phyloP scores from a whole-genome alignment of 1,140 invertebrate genomes.

The Aphelenchoides fujianensis region DNA sequence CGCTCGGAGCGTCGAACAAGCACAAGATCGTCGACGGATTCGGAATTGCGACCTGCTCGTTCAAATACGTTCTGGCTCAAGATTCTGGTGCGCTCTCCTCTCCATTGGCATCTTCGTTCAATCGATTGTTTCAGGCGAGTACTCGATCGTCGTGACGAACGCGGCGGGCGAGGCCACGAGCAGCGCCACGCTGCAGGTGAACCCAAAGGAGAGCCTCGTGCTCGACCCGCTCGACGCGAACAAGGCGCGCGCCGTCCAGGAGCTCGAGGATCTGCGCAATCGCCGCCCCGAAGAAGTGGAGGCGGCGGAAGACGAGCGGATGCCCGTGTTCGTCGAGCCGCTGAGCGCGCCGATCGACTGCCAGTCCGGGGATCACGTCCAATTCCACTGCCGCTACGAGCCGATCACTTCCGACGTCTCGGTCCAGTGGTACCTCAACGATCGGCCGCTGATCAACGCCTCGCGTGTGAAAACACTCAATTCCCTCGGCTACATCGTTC shows the following conservation, averaged over 20 bases:
- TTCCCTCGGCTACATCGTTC: conserved; percentile 84
- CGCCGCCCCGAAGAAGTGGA: conserved; percentile 53
- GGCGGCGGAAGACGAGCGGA: conserved; percentile 43
- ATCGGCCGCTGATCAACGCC: conserved; percentile 60
- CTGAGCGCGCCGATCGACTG: conserved; percentile 51
- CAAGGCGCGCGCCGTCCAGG: conserved; percentile 55
- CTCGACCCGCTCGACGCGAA: conserved; percentile 51
- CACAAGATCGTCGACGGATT: conserved; percentile 65
- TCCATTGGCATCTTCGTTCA: conserved; percentile 65
- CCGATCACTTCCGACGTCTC: conserved; percentile 55
- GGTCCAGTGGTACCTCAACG: conserved; percentile 53
- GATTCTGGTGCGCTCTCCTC: conserved; percentile 64
- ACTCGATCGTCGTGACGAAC: conserved; percentile 35
- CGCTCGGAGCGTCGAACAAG: conserved; percentile 51
- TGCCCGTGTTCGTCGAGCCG: conserved; percentile 62
- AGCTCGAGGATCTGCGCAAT: conserved; percentile 47
- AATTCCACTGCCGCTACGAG: conserved; percentile 58
- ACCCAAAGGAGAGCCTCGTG: conserved; percentile 44
- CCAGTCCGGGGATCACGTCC: conserved; percentile 54
- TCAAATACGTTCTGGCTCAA: conserved; percentile 65
- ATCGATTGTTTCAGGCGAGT: conserved; percentile 64
- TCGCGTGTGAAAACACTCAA: conserved; percentile 89
- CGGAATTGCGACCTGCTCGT: conserved; percentile 66
- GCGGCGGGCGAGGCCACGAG: conserved; percentile 52
- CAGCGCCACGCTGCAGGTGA: conserved; percentile 45